Percentiles rank a stretch among this genome's conserved stretches.
These are phyloP conservation scores for Zaprionus tsacasi DNA, from an alignment of 1,140 invertebrate genomes.

Conservation along the genomic window DNA sequence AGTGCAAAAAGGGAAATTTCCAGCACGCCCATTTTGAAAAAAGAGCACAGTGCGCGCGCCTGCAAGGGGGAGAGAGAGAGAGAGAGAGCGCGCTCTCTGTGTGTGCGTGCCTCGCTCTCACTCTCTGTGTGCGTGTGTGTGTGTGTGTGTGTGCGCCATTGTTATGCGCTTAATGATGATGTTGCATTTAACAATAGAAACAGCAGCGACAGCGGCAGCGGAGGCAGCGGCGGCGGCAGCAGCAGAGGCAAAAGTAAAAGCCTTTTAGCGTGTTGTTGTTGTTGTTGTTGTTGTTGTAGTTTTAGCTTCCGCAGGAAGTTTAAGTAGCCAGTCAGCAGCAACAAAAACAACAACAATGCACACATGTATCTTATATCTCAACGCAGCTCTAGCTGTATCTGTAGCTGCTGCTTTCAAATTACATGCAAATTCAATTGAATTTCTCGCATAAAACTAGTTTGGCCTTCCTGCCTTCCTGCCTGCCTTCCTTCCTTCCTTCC, in stretches of 20 bases:
- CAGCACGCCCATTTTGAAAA: constrained; percentile 67
- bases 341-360: constrained; percentile 29
- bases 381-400: not conserved
- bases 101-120: not conserved
- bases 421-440: constrained; percentile 75
- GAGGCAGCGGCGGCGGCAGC: constrained; percentile 8
- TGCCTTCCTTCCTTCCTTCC: constrained; percentile 29
- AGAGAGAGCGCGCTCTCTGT: not conserved
- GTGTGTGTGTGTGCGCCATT: constrained; percentile 57
- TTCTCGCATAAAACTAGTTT: constrained; percentile 67
- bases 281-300: constrained; percentile 50
- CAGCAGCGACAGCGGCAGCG: constrained; percentile 45
- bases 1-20: constrained; percentile 51
- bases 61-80: too few species aligned
- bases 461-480: constrained; percentile 34
- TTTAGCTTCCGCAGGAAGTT: constrained; percentile 79
- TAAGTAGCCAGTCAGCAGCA: constrained; percentile 59
- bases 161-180: constrained; percentile 80
- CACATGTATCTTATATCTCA: constrained; percentile 33
- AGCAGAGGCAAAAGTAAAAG: constrained; percentile 49
- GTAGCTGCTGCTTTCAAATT: constrained; percentile 47
- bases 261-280: constrained; percentile 42
- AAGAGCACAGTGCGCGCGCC: constrained; percentile 5
- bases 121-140: constrained; percentile 9
- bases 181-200: constrained; percentile 72